These are phyloP conservation scores for Passer montanus DNA, from an alignment of 2,113 vertebrate species.

Conservation along the genomic window DNA sequence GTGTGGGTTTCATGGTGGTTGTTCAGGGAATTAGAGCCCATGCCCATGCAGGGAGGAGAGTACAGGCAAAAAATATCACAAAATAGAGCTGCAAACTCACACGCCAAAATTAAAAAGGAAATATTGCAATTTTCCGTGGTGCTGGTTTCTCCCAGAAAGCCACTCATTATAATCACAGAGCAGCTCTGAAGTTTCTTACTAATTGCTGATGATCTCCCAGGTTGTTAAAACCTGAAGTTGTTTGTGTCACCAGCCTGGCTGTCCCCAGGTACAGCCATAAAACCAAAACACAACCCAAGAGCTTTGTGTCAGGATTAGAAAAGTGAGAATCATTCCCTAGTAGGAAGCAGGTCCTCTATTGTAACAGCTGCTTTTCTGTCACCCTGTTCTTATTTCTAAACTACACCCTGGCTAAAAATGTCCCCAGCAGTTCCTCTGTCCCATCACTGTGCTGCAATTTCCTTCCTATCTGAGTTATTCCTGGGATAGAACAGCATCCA, in stretches of 20 bases:
- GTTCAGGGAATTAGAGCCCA: not conserved
- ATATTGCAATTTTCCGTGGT: not conserved
- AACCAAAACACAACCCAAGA: constrained; percentile 61
- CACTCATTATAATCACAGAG: not conserved
- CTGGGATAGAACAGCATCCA: not conserved
- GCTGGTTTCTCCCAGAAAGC: not conserved
- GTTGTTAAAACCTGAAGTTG: constrained; percentile 9
- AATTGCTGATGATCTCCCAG: constrained; percentile 34
- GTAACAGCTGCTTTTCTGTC: not conserved
- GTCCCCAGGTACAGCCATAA: constrained; percentile 50
- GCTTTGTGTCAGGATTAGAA: not conserved
- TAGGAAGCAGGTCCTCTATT: not conserved
- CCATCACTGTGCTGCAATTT: not conserved
- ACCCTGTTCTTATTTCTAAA: not conserved
- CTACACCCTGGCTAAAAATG: not conserved
- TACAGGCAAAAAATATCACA: not conserved
- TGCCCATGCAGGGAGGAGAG: not conserved
- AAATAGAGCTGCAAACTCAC: not conserved
- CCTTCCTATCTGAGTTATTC: not conserved
- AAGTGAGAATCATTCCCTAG: constrained; percentile 20
- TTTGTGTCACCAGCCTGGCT: constrained; percentile 54
- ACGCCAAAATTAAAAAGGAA: not conserved
- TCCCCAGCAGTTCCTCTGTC: not conserved
- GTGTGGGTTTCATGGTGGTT: not conserved
- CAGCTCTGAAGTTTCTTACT: not conserved